Base-by-base conservation (phyloP, 2,113 vertebrate genomes). In the Psephotus haematonotus region DNA sequence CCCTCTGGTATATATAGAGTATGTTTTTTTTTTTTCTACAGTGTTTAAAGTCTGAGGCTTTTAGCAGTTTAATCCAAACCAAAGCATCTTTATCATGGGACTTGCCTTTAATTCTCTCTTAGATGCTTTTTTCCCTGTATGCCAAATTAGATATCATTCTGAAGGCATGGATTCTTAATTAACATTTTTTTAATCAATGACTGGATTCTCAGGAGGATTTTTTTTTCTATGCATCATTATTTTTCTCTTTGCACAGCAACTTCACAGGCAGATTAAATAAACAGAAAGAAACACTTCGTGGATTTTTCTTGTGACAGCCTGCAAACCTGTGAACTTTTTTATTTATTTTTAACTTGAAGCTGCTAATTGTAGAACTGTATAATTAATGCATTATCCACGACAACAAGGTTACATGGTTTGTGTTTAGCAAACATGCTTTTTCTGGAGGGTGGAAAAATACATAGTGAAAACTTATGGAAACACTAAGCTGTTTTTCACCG, bases 131-230 rank as follows among this genome's bases (percentile, higher is more conserved):
- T 71, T 70, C 88, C 90, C 92, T 92, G 82, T 86, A 92, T 93
- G 77, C 78, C 75, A 97, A 97, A 97, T 97, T 95, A 93, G 93
- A 95, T 95, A 83, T 79, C 64, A 83, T 94, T 98, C 96, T 96
- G 93, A 96, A 97, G 95, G 63, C 77, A 86, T 96, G 87, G 75
- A 92, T 97, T 94, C 92, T 95, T 93, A 95, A 97, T 97, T 96
- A 95, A 91, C 92, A 91, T 95, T 94, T 97, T 96, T 93, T 93
- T 86, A 97, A 96, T 85, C 65, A 91, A 79, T 95, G 90, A 65
- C 81, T 96, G 53, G 39, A 92, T 82, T 79, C 93, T 96, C 93
- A 85, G 79, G 93, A 96, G 91, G 46, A 79, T 93, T 95, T 95
- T 97, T 97, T 95, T 97, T 93, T 93, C 92, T 85, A 70, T 88